Evolutionary conservation across 2,113 vertebrate genomes (phyloP).

Genomic region (Sylvia atricapilla): DNA sequence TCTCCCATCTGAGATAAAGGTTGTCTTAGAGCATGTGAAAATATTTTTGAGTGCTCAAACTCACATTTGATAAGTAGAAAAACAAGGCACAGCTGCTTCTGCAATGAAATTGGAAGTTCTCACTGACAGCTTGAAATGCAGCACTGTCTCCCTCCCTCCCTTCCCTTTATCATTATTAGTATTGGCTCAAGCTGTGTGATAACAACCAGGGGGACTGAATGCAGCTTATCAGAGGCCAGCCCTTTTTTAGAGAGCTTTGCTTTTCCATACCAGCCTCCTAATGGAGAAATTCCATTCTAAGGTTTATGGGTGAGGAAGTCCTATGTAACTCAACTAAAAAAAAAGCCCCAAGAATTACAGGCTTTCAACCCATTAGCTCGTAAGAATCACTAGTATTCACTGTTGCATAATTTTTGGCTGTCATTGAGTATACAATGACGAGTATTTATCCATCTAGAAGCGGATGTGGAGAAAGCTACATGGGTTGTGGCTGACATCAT

Average conservation of each 20-base stretch:
- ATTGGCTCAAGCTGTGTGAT: neutral
- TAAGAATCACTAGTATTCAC: neutral
- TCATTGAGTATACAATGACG: neutral
- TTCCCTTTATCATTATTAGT: accelerated
- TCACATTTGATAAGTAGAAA: neutral
- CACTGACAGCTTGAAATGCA: neutral
- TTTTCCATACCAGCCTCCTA: neutral
- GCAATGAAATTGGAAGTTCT: neutral
- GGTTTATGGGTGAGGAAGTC: neutral
- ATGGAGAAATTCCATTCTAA: neutral
- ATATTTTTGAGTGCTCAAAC: neutral
- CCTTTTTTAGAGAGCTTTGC: neutral
- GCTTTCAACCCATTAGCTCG: neutral
- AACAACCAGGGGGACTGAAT: neutral
- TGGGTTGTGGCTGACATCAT: neutral
- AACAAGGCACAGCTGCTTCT: neutral
- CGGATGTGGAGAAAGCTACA: neutral
- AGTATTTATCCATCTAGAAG: neutral
- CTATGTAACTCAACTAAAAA: neutral
- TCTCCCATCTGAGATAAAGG: neutral
- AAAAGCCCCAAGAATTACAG: neutral
- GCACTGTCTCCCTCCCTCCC: neutral
- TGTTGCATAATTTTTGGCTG: neutral
- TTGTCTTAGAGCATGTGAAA: neutral
- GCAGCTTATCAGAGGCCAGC: neutral